Base-by-base conservation (phyloP, 2,888 invertebrate genomes). In the Drosophila falleni region DNA sequence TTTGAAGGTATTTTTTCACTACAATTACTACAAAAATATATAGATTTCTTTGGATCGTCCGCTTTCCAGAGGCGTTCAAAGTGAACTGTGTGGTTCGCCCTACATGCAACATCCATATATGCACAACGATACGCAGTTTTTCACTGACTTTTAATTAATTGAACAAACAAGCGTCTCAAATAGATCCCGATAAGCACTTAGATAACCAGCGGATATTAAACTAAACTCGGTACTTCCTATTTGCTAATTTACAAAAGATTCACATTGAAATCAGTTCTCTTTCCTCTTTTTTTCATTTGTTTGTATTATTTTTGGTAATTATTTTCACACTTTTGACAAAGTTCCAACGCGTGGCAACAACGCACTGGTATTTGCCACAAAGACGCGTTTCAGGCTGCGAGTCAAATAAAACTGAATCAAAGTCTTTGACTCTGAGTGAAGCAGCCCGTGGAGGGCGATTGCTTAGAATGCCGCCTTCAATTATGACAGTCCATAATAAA, bases 31-130 rank as follows among this genome's bases (percentile, higher is more conserved):
- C 56, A 49, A 29, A 15, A 59, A 37, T 15, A 31, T 47, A 51
- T 60, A 42, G n/a, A 31, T 26, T 67, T 58, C 65, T 63, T n/a
- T 4, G 11, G 13, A 35, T 58, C 60, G 79, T 59, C 65, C 78
- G 81, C 47, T 71, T 66, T 56, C 50, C 50, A 23, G 44, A 29
- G 62, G 23, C 67, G 71, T 68, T 74, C 66, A 63, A 55, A 50
- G 16, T 70, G 41, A 78, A 90, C 86, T 87, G 88, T 62, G 69
- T 44, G 63, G 42, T 42, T 56, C 49, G 44, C 39, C 62, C 74
- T 31, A 62, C 64, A 64, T 76, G 78, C 78, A 77, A 78, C 79
- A 79, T 64, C 73, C 86, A 89, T 91, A 84, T 89, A 90, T 70
- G 65, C 23, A 71, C 61, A 56, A 51, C 54, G 60, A 35, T 58